Evolutionary conservation across 2,888 invertebrate genomes (phyloP), one percentile per base, ranked within the genome.

Genomic region (Allophyes oxyacanthae): DNA sequence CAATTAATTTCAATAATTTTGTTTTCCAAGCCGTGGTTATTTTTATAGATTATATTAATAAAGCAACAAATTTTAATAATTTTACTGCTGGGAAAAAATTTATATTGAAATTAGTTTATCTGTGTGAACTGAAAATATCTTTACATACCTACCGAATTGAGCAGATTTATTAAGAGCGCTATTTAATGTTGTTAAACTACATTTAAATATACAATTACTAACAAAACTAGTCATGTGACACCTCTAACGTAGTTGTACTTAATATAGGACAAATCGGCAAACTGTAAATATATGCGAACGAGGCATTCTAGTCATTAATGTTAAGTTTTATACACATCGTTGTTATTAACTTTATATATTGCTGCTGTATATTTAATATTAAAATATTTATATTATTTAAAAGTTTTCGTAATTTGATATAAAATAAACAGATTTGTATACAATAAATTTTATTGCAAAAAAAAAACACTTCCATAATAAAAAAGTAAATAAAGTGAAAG

Each of bases 221-320:
- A 88, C 85, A 77, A 71, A 84, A 80, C 89, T 89, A 89, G 89
- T 89, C 89, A 88, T 48, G 70, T 65, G 79, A 84, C 86, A 84
- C 87, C 87, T 87, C 84, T 88, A 87, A 86, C 77, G 25, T 78
- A 81, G 62, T 43, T 56, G 53, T 61, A 57, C 25, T 59, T 57
- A 50, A 42, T 25, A 51, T 65, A 53, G 36, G 41, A 32, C 42
- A 13, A 55, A 66, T 66, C 62, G 63, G 60, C 61, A 51, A 69
- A 32, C 34, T 77, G 77, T 77, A 77, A 45, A 77, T 73, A 74
- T 60, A 53, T 60, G 79, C 58, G 64, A 60, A 63, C 74, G 91
- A 91, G 91, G 89, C 74, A 79, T 73, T 92, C 92, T 93, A 93
- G 92, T 93, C 92, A 92, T 83, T 90, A 85, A 65, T 72, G 15